Evolutionary conservation across 2,113 vertebrate genomes (phyloP).

Genomic region (Barbus barbus): DNA sequence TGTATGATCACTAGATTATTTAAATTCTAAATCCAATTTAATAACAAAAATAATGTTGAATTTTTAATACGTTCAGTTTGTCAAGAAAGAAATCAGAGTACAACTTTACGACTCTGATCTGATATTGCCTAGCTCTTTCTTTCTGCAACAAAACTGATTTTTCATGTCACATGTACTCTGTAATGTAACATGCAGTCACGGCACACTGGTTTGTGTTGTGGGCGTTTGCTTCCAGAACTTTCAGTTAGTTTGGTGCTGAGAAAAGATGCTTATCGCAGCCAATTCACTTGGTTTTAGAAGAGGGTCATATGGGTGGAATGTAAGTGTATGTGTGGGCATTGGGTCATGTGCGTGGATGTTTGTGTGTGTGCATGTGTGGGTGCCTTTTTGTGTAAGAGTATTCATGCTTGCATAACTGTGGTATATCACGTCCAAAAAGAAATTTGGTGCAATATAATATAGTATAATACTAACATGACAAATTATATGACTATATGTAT

Average conservation of each 20-base stretch:
- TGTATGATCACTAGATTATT: neutral
- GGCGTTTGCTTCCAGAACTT: neutral
- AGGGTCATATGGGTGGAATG: slow-evolving; percentile 32
- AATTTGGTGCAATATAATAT: neutral
- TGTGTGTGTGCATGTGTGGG: slow-evolving; percentile 24
- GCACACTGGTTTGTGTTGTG: neutral
- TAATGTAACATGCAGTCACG: neutral
- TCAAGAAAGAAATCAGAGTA: neutral
- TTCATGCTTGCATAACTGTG: neutral
- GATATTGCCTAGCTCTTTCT: neutral
- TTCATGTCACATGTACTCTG: neutral
- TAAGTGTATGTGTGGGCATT: slow-evolving; percentile 3
- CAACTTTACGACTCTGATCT: neutral
- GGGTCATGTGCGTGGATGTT: slow-evolving; percentile 23
- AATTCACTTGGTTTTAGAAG: neutral
- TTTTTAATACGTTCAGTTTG: neutral
- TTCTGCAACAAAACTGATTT: neutral
- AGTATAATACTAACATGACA: neutral
- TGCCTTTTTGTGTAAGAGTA: neutral
- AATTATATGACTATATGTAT: neutral
- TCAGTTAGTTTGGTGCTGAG: slow-evolving; percentile 7
- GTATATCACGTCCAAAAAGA: neutral
- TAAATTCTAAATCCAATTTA: neutral
- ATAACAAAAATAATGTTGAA: neutral
- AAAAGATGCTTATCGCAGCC: slow-evolving; percentile 24